Evolutionary conservation across 1,140 invertebrate genomes (phyloP), one percentile per base, ranked within the genome.

Genomic region (Drosophila repletoides): DNA sequence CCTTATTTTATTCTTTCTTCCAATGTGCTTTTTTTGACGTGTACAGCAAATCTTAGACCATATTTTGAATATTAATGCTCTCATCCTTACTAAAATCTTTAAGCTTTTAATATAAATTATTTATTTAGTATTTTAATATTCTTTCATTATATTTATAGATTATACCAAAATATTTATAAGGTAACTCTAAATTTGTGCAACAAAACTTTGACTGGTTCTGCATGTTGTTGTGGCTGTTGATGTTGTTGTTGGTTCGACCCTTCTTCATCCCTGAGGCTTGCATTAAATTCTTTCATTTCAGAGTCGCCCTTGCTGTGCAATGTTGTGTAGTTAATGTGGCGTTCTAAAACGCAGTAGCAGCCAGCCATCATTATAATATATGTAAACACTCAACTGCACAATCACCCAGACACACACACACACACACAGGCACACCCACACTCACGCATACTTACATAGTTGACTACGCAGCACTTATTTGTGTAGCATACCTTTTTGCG

Each of bases 281-380:
- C 26, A 24, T 21, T 17, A 28, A 17, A 21, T 38, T 4, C 22
- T 26, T 34, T 48, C 12, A 36, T 31, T 29, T 40, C 22, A 14
- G 15, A 26, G 26, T 66, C 63, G 43, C 43, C 53, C 53, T 60
- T 33, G 45, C 56, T 69, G 65, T 63, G 58, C 76, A 81, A 72
- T 76, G 72, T 83, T 72, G 48, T 80, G 76, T 72, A 80, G 77
- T 83, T 80, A 80, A 80, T 80, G 76, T 80, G 76, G 67, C 76
- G 52, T 80, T 83, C 77, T 80, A 80, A 80, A 80, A 80, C 72
- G 76, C 77, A 80, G 71, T 52, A 36, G 75, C 63, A 40, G 52
- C 43, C 24, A 15, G 26, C 34, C 26, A 45, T 52, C 58, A 48
- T 53, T 59, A 75, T 79, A 80, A 80, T 79, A 80, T 80, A 79